These are phyloP conservation scores for Syngnathus acus DNA, from an alignment of 2,797 vertebrate genomes.

Conservation along the genomic window DNA sequence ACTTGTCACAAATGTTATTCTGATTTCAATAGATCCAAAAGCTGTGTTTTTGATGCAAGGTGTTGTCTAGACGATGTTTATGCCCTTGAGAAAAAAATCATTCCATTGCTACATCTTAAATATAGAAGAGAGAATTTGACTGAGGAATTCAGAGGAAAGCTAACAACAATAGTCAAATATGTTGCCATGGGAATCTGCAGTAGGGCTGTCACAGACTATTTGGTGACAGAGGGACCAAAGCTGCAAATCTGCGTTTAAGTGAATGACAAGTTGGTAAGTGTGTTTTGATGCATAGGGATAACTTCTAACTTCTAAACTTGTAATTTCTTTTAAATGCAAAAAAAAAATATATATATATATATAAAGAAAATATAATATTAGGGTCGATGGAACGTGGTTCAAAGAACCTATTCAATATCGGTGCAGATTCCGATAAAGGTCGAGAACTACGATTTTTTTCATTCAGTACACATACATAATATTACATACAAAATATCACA, in stretches of 20 bases:
- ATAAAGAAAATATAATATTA: no score
- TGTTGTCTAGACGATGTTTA: constrained; percentile 5
- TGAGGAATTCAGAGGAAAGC: background rate
- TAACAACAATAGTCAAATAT: background rate
- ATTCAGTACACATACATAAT: no score
- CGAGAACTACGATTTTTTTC: background rate
- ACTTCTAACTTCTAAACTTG: no score
- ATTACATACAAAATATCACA: constrained; percentile 2
- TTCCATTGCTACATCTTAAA: background rate
- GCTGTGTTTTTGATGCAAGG: constrained; percentile 4
- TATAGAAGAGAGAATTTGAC: background rate
- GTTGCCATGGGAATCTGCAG: background rate
- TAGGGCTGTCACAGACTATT: no score
- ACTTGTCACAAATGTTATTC: no score
- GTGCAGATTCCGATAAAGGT: background rate
- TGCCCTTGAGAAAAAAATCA: background rate
- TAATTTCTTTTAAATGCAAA: no score
- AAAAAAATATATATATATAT: no score
- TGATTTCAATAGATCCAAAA: constrained; percentile 5
- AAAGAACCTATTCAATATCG: background rate
- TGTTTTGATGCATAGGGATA: background rate
- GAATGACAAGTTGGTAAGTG: constrained; percentile 1
- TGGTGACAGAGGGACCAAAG: background rate
- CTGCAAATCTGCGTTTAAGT: background rate
- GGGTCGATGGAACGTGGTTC: background rate